Conservation (phyloP, 2,888 invertebrate genomes). For the Hipparchia sbordonii region DNA sequence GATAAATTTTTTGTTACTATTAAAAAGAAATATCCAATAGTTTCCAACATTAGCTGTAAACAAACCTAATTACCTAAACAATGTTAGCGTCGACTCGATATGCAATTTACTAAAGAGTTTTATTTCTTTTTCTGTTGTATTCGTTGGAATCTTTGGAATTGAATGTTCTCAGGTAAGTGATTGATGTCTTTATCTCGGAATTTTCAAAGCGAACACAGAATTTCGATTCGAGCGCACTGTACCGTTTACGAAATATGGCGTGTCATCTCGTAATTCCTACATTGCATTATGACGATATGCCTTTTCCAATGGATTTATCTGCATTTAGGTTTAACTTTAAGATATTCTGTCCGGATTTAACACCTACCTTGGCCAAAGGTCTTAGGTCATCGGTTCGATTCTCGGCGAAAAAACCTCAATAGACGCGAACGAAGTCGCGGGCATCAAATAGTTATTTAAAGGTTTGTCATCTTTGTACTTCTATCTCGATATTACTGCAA, state of each 20-base stretch:
- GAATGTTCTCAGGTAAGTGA: constrained; percentile 65
- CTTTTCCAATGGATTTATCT: background rate
- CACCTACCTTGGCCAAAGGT: no score
- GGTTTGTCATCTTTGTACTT: no score
- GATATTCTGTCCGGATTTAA: no score
- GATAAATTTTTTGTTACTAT: no score
- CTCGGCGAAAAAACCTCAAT: no score
- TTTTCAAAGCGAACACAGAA: constrained; percentile 58
- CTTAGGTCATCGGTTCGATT: no score
- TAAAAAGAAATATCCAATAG: no score
- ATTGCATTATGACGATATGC: constrained; percentile 25
- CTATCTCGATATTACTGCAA: no score
- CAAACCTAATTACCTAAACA: no score
- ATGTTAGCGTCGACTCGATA: background rate
- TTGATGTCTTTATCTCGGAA: constrained; percentile 65
- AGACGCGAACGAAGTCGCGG: no score
- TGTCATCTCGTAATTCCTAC: constrained; percentile 36
- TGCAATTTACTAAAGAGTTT: constrained; percentile 38
- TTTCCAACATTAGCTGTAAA: no score
- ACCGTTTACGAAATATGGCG: constrained; percentile 39
- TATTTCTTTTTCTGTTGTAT: constrained; percentile 47
- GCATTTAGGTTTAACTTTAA: background rate
- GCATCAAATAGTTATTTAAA: no score
- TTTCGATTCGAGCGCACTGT: constrained; percentile 56
- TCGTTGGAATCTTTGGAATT: constrained; percentile 52